These are phyloP conservation scores for Caenorhabditis remanei DNA, from an alignment of 1,140 invertebrate species.

Conservation along the genomic window DNA sequence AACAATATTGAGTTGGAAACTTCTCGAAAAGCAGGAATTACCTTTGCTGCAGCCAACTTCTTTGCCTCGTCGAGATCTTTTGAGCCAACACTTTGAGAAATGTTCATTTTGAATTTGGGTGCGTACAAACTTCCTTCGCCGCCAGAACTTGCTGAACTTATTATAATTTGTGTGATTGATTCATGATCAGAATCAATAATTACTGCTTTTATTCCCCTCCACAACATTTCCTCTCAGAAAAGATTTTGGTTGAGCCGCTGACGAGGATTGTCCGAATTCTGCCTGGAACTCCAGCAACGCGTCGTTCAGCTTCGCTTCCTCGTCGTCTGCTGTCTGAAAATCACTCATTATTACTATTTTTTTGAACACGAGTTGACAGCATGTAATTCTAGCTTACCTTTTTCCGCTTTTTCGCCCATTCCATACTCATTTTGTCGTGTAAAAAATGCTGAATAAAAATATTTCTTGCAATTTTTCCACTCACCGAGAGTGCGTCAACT, in stretches of 20 bases:
- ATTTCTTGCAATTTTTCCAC: background rate
- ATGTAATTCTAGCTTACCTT: background rate
- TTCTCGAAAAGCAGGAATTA: too few relatives aligned
- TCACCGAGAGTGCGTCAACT: background rate
- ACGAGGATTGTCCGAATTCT: conserved; percentile 66
- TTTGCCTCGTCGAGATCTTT: conserved; percentile 67
- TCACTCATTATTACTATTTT: background rate
- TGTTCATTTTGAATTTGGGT: conserved; percentile 36
- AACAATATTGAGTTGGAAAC: conserved; percentile 50
- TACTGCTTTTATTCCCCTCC: conserved; percentile 72
- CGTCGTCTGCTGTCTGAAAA: conserved; percentile 72
- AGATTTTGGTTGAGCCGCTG: conserved; percentile 62
- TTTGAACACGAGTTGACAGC: background rate
- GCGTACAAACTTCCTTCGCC: conserved; percentile 64
- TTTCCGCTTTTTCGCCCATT: conserved; percentile 43
- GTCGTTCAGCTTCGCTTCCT: conserved; percentile 71
- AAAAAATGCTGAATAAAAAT: background rate
- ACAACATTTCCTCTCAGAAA: conserved; percentile 77
- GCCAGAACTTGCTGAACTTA: conserved; percentile 53
- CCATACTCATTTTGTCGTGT: conserved; percentile 18
- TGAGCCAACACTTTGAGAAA: conserved; percentile 30
- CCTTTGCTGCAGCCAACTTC: conserved; percentile 71
- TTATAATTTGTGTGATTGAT: background rate
- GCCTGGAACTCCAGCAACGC: conserved; percentile 70
- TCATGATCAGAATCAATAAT: background rate